Evolutionary conservation across 2,797 vertebrate species (phyloP).

Genomic region (Pagetopsis macropterus): DNA sequence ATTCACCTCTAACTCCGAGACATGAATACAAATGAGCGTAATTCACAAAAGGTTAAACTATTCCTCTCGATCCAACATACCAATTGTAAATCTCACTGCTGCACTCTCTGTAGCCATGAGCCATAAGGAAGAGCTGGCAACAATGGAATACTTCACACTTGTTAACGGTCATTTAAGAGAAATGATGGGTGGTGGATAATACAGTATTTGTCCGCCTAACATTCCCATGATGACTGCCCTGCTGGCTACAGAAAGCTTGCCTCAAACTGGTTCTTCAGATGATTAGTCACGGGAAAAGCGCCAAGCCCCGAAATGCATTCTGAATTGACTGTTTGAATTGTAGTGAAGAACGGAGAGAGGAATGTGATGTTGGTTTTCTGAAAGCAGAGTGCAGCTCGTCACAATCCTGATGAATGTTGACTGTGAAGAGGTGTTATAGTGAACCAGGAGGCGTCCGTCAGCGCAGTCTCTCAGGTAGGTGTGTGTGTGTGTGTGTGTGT

Average conservation of each 20-base stretch:
- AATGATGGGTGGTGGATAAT: slow-evolving; percentile 34
- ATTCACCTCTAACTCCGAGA: neutral
- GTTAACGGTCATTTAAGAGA: slow-evolving; percentile 47
- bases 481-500: neutral
- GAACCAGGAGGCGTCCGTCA: slow-evolving; percentile 48
- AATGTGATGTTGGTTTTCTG: slow-evolving; percentile 18
- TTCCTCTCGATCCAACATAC: slow-evolving; percentile 12
- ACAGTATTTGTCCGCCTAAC: slow-evolving; percentile 40
- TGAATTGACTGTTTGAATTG: slow-evolving; percentile 20
- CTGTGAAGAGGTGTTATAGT: slow-evolving; percentile 37
- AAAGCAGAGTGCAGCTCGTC: slow-evolving; percentile 32
- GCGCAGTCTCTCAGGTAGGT: slow-evolving; percentile 44
- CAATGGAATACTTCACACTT: slow-evolving; percentile 48
- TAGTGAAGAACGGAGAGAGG: slow-evolving; percentile 37
- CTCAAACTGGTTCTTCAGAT: slow-evolving; percentile 37
- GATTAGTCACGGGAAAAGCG: slow-evolving; percentile 56
- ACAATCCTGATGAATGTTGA: slow-evolving; percentile 42
- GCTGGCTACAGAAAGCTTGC: slow-evolving; percentile 42
- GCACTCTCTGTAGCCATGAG: slow-evolving; percentile 5
- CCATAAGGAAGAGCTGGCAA: slow-evolving; percentile 14
- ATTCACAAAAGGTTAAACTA: neutral
- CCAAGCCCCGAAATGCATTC: slow-evolving; percentile 38
- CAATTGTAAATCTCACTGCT: slow-evolving; percentile 4
- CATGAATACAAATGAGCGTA: neutral
- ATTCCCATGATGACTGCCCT: slow-evolving; percentile 39